Evolutionary conservation across 2,888 invertebrate species (phyloP).

Genomic region (Taphrorychus bicolor): DNA sequence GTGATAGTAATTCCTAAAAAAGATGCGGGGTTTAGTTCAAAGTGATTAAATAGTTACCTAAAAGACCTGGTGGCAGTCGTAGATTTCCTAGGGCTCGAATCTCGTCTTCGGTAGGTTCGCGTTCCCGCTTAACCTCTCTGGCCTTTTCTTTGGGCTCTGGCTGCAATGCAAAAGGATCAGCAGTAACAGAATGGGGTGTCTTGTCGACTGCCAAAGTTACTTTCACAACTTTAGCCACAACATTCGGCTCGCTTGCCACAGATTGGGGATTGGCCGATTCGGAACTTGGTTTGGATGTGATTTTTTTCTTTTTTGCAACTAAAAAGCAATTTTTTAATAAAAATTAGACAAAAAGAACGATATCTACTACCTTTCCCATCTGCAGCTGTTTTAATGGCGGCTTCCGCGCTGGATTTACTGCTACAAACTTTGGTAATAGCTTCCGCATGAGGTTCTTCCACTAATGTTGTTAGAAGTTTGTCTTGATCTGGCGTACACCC

Average conservation of each 20-base stretch:
- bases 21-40: neutral
- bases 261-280: no score
- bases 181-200: conserved; percentile 10
- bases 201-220: conserved; percentile 38
- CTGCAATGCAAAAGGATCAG: neutral
- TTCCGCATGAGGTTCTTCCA: conserved; percentile 49
- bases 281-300: neutral
- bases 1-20: conserved; percentile 59
- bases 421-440: conserved; percentile 1
- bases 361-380: neutral
- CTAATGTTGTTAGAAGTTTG: conserved; percentile 74
- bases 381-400: neutral
- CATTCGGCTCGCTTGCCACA: conserved; percentile 16
- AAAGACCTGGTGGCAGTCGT: conserved; percentile 36
- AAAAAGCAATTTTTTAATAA: neutral
- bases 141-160: conserved; percentile 14
- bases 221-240: conserved; percentile 36
- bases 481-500: conserved; percentile 77
- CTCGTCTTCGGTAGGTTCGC: conserved; percentile 33
- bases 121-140: conserved; percentile 23
- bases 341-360: no score
- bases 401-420: neutral
- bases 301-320: conserved; percentile 24
- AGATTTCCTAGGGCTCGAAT: conserved; percentile 35
- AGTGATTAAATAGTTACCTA: neutral